Evolutionary conservation across 2,113 vertebrate species (phyloP).

Genomic region (Actenoides hombroni): DNA sequence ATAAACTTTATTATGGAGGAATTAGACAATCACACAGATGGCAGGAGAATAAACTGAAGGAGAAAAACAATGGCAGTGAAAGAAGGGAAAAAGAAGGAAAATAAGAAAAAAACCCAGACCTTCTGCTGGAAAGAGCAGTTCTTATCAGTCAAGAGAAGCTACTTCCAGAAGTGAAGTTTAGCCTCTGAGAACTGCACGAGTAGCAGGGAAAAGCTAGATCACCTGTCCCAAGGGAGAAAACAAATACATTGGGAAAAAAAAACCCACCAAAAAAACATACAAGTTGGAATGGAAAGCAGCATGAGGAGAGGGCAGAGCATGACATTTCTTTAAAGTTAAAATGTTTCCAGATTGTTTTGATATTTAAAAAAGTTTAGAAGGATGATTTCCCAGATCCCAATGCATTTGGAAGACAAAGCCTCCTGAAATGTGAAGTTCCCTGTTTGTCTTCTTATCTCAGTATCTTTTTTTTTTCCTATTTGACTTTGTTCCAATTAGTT

Average conservation of each 20-base stretch:
- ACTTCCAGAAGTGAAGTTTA: not conserved
- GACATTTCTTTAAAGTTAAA: conserved; percentile 31
- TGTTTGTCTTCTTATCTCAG: not conserved
- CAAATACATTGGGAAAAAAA: not conserved
- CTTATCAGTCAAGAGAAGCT: not conserved
- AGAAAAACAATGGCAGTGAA: not conserved
- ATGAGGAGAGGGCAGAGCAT: not conserved
- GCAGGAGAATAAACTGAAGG: not conserved
- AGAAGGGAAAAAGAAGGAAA: not conserved
- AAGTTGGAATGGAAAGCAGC: not conserved
- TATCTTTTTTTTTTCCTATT: not conserved
- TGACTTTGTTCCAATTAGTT: not conserved
- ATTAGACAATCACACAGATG: not conserved
- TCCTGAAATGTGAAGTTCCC: not conserved
- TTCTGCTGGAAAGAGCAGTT: not conserved
- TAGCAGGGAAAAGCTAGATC: not conserved
- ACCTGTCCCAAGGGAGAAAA: conserved; percentile 19
- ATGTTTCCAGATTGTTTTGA: conserved; percentile 47
- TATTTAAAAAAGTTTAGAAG: not conserved
- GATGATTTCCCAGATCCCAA: not conserved
- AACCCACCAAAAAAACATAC: not conserved
- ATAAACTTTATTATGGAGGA: not conserved
- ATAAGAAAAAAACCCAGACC: accelerated
- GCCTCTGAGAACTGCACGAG: not conserved
- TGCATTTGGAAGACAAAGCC: not conserved